Conservation (phyloP, 2,797 vertebrate species). For the Intellagama lesueurii region DNA sequence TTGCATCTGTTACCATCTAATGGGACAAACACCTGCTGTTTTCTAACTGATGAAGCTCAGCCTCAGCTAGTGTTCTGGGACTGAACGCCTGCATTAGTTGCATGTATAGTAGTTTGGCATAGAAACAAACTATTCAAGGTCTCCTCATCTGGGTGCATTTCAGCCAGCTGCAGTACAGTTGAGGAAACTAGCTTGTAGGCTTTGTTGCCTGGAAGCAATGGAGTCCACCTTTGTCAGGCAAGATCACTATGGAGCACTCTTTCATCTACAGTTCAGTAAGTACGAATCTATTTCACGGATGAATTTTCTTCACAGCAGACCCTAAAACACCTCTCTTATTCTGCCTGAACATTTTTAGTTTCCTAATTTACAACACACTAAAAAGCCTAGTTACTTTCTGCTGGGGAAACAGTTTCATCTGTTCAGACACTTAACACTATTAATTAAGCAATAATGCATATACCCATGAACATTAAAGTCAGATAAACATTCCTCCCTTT, state of each 20-base stretch:
- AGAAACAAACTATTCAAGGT: conserved; percentile 43
- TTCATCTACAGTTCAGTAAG: not conserved
- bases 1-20: not conserved
- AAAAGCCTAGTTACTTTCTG: conserved; percentile 55
- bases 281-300: conserved; percentile 28
- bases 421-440: conserved; percentile 65
- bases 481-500: conserved; percentile 58
- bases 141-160: conserved; percentile 45
- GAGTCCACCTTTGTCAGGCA: conserved; percentile 5
- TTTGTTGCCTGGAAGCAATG: conserved; percentile 43
- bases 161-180: conserved; percentile 38
- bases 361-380: conserved; percentile 58
- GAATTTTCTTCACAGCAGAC: conserved; percentile 35
- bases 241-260: not conserved
- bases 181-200: not conserved
- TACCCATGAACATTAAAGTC: conserved; percentile 45
- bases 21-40: not conserved
- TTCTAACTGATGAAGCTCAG: conserved; percentile 13
- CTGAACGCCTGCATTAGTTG: conserved; percentile 32
- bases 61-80: not conserved
- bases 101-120: conserved; percentile 28
- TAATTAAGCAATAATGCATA: conserved; percentile 68
- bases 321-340: conserved; percentile 44
- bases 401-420: conserved; percentile 42
- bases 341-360: conserved; percentile 40